Evolutionary conservation across 2,113 vertebrate genomes (phyloP), one percentile per base, ranked within the genome.

Genomic region (Lophotis ruficrista): DNA sequence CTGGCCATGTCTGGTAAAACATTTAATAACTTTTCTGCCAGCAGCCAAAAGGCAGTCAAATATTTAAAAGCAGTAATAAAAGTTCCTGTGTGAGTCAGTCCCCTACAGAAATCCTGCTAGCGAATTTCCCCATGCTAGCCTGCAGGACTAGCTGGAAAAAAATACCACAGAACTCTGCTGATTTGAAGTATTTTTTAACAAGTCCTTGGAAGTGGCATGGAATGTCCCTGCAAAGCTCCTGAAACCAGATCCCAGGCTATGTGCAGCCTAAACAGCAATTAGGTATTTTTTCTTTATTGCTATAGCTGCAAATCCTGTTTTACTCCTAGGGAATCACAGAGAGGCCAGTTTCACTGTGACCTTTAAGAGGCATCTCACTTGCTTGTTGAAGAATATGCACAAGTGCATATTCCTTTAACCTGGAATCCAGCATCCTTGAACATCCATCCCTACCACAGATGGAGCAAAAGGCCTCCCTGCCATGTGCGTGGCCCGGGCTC

Each of bases 1-100:
- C 89, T 96, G 92, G 95, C 80, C 86, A 71, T 2, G 65, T 87
- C 96, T 97, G 95, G 92, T 95, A 94, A 94, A 96, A 96, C 77
- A 80, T 83, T 95, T 87, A 97, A 97, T 84, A 73, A 61, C 87
- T 93, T 92, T 43, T 61, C 93, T 93, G 94, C 87, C 75, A 92
- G 88, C 72, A 79, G 75, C 71, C 85, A 89, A 64, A 71, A 96
- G 72, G 66, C 93, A 93, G 94, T 95, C 91, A 93, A 96, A 94
- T 83, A 87, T 84, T 77, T 84, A 90, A 94, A 97, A 92, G 96
- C 88, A 95, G 91, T 78, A 94, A 84, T 80, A 79, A 89, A 91
- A 90, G 87, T 88, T 96, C 51, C 76, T 64, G 41, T 71, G 56
- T 87, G 94, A 94, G 70, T 94, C 68, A 89, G 75, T 68, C 48